phyloP scores from a whole-genome alignment of 1,140 invertebrate genomes.

The Drosophila tropicalis region DNA sequence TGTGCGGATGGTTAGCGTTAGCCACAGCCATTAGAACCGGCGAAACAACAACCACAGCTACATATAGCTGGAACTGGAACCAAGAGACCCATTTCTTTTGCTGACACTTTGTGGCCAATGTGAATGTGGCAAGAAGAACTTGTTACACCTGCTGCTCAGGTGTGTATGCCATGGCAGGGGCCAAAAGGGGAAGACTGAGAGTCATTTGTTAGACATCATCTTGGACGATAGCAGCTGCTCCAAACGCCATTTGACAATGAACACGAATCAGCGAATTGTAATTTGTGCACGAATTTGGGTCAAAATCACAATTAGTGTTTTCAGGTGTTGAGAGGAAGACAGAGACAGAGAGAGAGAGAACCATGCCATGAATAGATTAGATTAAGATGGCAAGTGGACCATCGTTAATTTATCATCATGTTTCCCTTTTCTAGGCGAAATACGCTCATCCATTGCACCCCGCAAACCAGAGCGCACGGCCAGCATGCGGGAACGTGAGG shows the following conservation, averaged over 20 bases:
- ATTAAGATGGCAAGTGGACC: slow-evolving; percentile 23
- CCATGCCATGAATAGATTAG: slow-evolving; percentile 50
- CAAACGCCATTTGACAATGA: slow-evolving; percentile 30
- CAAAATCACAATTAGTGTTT: slow-evolving; percentile 74
- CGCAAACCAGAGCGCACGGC: slow-evolving; percentile 92
- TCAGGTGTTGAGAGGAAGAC: slow-evolving; percentile 13
- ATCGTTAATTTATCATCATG: background rate
- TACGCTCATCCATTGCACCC: slow-evolving; percentile 89
- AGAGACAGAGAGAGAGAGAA: slow-evolving; percentile 6
- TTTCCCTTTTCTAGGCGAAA: slow-evolving; percentile 84
- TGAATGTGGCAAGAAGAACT: slow-evolving; percentile 68
- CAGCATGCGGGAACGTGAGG: slow-evolving; percentile 90
- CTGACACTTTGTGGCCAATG: slow-evolving; percentile 73
- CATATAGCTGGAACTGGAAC: slow-evolving; percentile 27
- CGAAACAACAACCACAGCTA: slow-evolving; percentile 33
- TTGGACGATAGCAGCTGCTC: slow-evolving; percentile 34
- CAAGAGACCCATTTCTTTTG: slow-evolving; percentile 65
- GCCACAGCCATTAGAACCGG: slow-evolving; percentile 38
- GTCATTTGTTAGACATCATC: slow-evolving; percentile 56
- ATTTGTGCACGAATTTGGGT: slow-evolving; percentile 72
- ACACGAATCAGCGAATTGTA: slow-evolving; percentile 56
- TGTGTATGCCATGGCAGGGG: background rate
- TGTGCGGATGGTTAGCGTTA: slow-evolving; percentile 32
- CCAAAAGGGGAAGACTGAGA: slow-evolving; percentile 16
- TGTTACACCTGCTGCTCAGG: slow-evolving; percentile 70